Evolutionary conservation across 2,888 invertebrate species (phyloP).

Genomic region (Mallateleia sp.): DNA sequence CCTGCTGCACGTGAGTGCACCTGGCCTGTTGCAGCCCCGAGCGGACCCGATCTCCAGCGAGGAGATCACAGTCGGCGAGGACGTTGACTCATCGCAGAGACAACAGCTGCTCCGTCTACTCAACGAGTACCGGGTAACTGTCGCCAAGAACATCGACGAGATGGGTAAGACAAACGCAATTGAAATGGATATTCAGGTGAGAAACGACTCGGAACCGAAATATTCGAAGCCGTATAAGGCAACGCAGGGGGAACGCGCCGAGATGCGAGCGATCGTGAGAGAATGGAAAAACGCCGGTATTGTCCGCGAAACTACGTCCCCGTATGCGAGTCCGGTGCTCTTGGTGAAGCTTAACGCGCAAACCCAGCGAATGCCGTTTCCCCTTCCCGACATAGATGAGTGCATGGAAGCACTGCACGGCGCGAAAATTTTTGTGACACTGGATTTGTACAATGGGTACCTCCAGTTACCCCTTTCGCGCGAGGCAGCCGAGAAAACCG

Average conservation of each 20-base stretch:
- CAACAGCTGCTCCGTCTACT: constrained; percentile 4
- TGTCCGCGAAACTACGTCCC: neutral
- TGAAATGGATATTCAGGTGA: constrained; percentile 3
- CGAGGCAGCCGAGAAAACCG: too few species aligned
- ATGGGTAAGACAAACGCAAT: constrained; percentile 1
- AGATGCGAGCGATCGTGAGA: neutral
- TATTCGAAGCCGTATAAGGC: constrained; percentile 7
- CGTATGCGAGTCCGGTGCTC: constrained; percentile 11
- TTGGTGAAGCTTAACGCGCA: constrained; percentile 5
- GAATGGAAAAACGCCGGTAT: constrained; percentile 21
- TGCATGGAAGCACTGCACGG: neutral
- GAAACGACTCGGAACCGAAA: neutral
- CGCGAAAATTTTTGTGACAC: constrained; percentile 1
- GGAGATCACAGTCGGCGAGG: neutral
- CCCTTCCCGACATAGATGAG: constrained; percentile 13
- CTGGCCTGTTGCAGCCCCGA: neutral
- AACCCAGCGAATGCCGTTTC: constrained; percentile 9
- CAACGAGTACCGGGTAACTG: neutral
- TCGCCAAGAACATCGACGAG: neutral
- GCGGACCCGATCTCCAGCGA: neutral
- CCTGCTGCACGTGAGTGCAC: too few species aligned
- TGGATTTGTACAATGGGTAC: constrained; percentile 1
- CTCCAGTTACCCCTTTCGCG: constrained; percentile 3
- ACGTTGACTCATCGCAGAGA: neutral
- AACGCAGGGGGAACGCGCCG: neutral